These are phyloP conservation scores for Carabus problematicus DNA, from an alignment of 2,888 invertebrate genomes.

Conservation along the genomic window DNA sequence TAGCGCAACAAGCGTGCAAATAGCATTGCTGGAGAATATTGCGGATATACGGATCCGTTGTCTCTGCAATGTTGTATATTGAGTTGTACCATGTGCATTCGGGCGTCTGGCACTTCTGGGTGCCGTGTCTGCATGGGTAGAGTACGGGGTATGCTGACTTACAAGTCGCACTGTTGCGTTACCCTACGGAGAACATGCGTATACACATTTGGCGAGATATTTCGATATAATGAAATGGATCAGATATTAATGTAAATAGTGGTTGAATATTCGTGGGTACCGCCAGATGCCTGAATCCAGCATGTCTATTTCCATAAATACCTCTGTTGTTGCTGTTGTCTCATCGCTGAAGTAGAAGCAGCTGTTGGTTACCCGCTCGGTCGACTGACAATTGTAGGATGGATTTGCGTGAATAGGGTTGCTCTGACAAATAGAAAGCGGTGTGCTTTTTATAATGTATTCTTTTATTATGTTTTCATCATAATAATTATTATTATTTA, in stretches of 20 bases:
- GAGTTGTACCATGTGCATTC: not conserved
- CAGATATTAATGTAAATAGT: constrained; percentile 50
- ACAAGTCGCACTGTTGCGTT: too few relatives aligned
- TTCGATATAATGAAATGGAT: constrained; percentile 49
- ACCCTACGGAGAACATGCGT: constrained; percentile 22
- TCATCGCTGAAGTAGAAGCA: too few relatives aligned
- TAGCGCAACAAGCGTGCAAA: not conserved
- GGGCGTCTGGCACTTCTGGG: not conserved
- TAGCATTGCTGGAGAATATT: not conserved
- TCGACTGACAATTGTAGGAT: too few relatives aligned
- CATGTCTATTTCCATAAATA: constrained; percentile 50
- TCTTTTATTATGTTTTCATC: constrained; percentile 49
- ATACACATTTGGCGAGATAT: constrained; percentile 41
- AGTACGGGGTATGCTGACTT: not conserved
- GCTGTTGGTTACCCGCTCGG: too few relatives aligned
- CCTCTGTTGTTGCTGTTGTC: constrained; percentile 5
- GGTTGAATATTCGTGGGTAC: constrained; percentile 47
- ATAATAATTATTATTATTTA: constrained; percentile 49
- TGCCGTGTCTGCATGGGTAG: not conserved
- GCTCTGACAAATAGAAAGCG: too few relatives aligned
- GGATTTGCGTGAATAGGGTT: too few relatives aligned
- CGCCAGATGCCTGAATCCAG: constrained; percentile 46
- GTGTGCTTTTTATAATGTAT: constrained; percentile 47
- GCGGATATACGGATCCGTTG: not conserved
- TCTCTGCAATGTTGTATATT: not conserved